Percentiles rank a stretch among this genome's conserved stretches.
Evolutionary conservation across 2,113 vertebrate species (phyloP).

Genomic region (Aramus guarauna): DNA sequence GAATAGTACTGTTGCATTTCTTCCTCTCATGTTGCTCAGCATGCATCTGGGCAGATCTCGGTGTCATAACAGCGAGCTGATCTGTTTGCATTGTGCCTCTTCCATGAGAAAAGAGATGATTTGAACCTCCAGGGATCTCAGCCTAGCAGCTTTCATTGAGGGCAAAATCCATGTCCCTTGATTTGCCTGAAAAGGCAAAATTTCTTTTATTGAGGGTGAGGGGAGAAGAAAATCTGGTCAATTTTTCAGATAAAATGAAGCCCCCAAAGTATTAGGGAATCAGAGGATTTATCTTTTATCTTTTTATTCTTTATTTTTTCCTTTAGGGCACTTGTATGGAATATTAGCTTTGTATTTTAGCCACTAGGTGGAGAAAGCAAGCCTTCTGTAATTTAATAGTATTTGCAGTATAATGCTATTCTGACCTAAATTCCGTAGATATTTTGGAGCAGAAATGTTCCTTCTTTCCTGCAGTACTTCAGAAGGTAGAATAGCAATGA

Average conservation of each 20-base stretch:
- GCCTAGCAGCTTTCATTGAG: background rate
- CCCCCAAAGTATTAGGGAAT: background rate
- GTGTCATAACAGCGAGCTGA: background rate
- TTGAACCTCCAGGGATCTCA: background rate
- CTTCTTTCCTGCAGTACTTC: conserved; percentile 9
- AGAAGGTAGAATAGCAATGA: background rate
- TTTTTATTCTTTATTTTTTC: background rate
- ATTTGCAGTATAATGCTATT: background rate
- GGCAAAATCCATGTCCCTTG: background rate
- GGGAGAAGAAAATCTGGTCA: background rate
- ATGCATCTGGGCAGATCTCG: background rate
- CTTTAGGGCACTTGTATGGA: background rate
- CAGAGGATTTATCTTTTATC: background rate
- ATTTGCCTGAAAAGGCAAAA: background rate
- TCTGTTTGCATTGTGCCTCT: background rate
- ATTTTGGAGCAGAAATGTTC: background rate
- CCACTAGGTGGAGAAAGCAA: conserved; percentile 79
- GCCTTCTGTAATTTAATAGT: conserved; percentile 59
- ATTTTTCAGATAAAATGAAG: background rate
- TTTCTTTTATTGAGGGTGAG: background rate
- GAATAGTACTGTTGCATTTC: background rate
- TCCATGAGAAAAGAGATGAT: background rate
- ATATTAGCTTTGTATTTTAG: background rate
- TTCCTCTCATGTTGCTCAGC: background rate
- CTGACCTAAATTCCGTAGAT: conserved; percentile 45